Conservation (phyloP, 1,140 invertebrate genomes). For the Gryllus bimaculatus region DNA sequence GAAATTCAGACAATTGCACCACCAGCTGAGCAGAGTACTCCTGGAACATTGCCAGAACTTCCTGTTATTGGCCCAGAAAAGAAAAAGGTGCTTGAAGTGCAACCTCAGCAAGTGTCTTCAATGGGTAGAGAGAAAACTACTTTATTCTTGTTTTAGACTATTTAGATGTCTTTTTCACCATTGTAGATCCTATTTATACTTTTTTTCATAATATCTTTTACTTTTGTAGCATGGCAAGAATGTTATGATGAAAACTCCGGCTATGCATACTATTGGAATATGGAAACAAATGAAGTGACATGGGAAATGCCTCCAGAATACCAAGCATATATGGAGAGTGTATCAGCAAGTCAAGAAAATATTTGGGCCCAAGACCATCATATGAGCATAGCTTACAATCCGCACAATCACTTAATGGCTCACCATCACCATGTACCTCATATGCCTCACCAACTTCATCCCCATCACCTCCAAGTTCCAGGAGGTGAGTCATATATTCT, state of each 20-base stretch:
- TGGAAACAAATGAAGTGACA: conserved; percentile 57
- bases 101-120: too few species aligned
- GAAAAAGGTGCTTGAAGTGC: too few species aligned
- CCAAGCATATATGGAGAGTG: conserved; percentile 22
- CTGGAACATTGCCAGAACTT: too few species aligned
- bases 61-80: too few species aligned
- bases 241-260: conserved; percentile 57
- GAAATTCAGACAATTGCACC: conserved; percentile 34
- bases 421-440: neutral
- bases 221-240: conserved; percentile 49
- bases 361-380: conserved; percentile 2
- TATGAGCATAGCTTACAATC: neutral
- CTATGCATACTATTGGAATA: conserved; percentile 66
- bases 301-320: conserved; percentile 58
- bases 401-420: neutral
- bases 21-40: too few species aligned
- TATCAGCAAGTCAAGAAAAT: neutral
- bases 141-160: too few species aligned
- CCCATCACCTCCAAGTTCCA: neutral
- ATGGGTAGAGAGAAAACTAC: too few species aligned
- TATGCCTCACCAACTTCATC: neutral
- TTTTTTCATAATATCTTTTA: too few species aligned
- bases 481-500: neutral
- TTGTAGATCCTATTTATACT: too few species aligned
- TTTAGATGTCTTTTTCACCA: too few species aligned